Conservation (phyloP, 1,140 invertebrate genomes). For the Drosophila hydei region DNA sequence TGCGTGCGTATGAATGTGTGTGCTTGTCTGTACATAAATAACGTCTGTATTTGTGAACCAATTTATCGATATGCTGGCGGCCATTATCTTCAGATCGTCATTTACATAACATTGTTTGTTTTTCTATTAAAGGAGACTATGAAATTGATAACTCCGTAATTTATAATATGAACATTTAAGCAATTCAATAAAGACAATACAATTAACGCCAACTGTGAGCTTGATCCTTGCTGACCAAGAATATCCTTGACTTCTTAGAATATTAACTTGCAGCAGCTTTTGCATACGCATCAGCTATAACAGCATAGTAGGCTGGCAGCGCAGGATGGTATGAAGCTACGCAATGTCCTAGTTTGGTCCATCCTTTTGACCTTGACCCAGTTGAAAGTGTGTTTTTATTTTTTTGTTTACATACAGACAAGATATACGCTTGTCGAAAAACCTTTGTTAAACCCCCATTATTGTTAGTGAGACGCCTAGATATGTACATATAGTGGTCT, state of each 20-base stretch:
- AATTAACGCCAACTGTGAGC: too few species aligned
- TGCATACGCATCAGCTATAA: constrained; percentile 6
- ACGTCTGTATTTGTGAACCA: constrained; percentile 8
- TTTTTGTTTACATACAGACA: constrained; percentile 7
- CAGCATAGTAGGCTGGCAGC: not conserved
- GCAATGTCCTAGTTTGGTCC: constrained; percentile 23
- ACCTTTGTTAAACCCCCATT: not conserved
- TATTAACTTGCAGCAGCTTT: not conserved
- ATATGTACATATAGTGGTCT: constrained; percentile 28
- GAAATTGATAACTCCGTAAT: too few species aligned
- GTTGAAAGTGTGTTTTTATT: constrained; percentile 24
- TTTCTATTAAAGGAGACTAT: not conserved
- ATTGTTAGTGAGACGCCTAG: constrained; percentile 4
- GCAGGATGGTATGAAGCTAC: not conserved
- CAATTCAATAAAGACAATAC: too few species aligned
- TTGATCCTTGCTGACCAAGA: not conserved
- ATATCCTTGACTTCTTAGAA: not conserved
- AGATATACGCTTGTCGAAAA: constrained; percentile 1
- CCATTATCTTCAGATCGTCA: constrained; percentile 13
- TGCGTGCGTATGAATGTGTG: not conserved
- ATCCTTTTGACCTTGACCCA: constrained; percentile 63
- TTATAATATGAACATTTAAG: too few species aligned
- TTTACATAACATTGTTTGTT: constrained; percentile 11
- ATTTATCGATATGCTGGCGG: constrained; percentile 4
- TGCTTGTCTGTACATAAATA: constrained; percentile 2